Base-by-base conservation (phyloP, 2,797 vertebrate species). In the Phaenicophaeus curvirostris region DNA sequence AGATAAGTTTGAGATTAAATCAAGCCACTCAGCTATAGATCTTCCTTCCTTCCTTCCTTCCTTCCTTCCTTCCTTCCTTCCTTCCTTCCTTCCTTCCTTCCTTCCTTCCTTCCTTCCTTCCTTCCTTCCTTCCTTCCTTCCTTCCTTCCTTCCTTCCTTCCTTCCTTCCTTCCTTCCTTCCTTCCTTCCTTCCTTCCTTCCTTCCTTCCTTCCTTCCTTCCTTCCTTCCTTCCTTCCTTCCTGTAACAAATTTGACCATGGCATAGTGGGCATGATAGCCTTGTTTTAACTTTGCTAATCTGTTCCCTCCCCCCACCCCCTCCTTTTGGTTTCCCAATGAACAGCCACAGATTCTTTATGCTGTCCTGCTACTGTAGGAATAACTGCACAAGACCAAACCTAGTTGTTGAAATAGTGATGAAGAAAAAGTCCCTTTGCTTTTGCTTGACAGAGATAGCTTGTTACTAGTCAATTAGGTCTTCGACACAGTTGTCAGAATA, bases 251-350 rank as follows among this genome's bases (percentile, higher is more conserved):
- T 50, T 89, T 96, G 82, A 95, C 63, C 41, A 74, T 69, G 86
- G 87, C 72, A 82, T 61, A 90, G 72, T 68, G 85, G 62, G 35
- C 67, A 92, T 65, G 57, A 77, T 85, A 97, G 96, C 71, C 66
- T 91, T 95, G 72, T 82, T 94, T 96, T 94, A 94, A 87, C 62
- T 96, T 94, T 30, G 42, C 27, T 65, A 96, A 83, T 55, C 69
- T 82, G 76, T 86, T 54, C n/a, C n/a, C n/a, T n/a, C n/a, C n/a
- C n/a, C 13, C 39, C 39, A n/a, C 39, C 39, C 14, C 9, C 21
- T 37, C 86, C 46, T 95, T 96, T 96, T 92, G 44, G 59, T 96
- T 97, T 97, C 91, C 75, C 92, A 94, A 90, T 15, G n/a, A 95
- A 86, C 51, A 80, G 19, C 67, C 65, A 69, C 44, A 85, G 82